A percentile compares a stretch with the other conserved stretches of the same genome.
These are phyloP conservation scores for human DNA, from an alignment of 2,113 vertebrate genomes.

Conservation along the genomic window DNA sequence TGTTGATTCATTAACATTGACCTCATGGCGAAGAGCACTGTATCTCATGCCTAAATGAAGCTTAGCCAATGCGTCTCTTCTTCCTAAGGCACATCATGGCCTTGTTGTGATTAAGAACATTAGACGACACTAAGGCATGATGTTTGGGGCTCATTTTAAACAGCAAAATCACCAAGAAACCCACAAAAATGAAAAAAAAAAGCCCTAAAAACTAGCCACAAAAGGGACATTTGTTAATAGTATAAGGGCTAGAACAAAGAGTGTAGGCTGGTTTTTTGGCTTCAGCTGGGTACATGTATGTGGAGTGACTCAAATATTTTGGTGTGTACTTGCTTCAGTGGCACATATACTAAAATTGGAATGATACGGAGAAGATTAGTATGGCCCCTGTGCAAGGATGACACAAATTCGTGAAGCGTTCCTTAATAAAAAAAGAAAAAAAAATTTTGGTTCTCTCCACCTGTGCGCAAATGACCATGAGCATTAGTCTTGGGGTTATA, in stretches of 20 bases:
- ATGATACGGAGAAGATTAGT: too few species aligned
- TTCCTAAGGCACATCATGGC: background rate
- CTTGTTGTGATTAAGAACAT: background rate
- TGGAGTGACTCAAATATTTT: background rate
- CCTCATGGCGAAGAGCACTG: fast-evolving
- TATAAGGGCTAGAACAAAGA: background rate
- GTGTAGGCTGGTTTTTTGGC: background rate
- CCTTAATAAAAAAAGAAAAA: too few species aligned
- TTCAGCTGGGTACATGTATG: background rate
- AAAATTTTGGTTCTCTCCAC: background rate
- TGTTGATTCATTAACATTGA: background rate
- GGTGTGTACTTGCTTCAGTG: background rate
- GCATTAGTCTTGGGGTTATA: background rate
- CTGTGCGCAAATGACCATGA: background rate
- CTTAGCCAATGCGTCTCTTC: background rate
- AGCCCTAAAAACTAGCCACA: background rate
- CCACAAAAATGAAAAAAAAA: background rate
- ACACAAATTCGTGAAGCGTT: too few species aligned
- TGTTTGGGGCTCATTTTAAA: background rate
- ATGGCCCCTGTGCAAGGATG: too few species aligned
- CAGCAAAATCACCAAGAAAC: background rate
- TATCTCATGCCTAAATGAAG: background rate
- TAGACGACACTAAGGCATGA: too few species aligned
- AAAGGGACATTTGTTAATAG: background rate
- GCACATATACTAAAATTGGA: too few species aligned